Percentiles rank a stretch among this genome's conserved stretches.
These are phyloP conservation scores for Pteropus alecto DNA, from an alignment of 2,113 vertebrate species.

Conservation along the genomic window DNA sequence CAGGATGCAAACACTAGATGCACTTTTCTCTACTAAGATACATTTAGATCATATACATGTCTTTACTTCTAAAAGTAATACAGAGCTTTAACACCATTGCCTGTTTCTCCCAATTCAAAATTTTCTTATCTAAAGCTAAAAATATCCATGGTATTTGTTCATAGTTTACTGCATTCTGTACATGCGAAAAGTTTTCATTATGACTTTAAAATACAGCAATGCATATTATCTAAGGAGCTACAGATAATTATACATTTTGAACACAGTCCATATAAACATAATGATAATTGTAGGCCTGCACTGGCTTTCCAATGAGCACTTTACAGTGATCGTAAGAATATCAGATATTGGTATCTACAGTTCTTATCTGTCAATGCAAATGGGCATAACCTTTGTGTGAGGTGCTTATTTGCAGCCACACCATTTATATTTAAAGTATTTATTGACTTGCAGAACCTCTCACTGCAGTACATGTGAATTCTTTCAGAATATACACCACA, in stretches of 20 bases:
- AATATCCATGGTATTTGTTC: background rate
- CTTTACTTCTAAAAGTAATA: background rate
- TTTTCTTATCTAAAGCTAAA: slow-evolving; percentile 36
- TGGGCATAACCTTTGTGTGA: background rate
- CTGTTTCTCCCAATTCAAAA: slow-evolving; percentile 34
- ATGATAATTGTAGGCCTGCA: slow-evolving; percentile 62
- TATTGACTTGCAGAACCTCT: background rate
- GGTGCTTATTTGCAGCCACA: background rate
- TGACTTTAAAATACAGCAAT: slow-evolving; percentile 34
- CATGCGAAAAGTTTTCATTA: slow-evolving; percentile 45
- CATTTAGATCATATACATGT: background rate
- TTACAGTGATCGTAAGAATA: background rate
- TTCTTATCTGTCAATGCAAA: slow-evolving; percentile 39
- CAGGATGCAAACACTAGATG: background rate
- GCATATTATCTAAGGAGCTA: background rate
- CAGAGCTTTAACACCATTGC: background rate
- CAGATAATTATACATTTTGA: slow-evolving; percentile 71
- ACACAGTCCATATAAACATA: slow-evolving; percentile 52
- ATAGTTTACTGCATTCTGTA: slow-evolving; percentile 10
- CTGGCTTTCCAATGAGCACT: slow-evolving; percentile 17
- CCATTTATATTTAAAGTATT: background rate
- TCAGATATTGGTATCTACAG: background rate
- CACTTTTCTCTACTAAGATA: background rate
- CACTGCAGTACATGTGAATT: background rate
- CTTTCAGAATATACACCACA: background rate